These are phyloP conservation scores for Asobara japonica DNA, from an alignment of 1,140 invertebrate genomes.

Conservation along the genomic window DNA sequence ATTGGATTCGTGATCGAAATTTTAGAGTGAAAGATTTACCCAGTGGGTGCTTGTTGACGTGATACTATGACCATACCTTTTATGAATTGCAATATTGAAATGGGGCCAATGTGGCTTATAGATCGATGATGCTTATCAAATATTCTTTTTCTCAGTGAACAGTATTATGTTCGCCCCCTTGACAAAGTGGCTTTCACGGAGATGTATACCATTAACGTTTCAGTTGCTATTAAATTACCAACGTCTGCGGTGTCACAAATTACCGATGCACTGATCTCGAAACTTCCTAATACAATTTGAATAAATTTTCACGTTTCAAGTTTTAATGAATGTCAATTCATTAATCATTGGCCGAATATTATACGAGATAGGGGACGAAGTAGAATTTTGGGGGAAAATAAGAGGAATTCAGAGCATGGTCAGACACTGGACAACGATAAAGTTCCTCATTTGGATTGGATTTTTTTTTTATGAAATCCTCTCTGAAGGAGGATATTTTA, in stretches of 20 bases:
- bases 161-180: neutral
- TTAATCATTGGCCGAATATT: neutral
- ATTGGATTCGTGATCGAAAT: constrained; percentile 41
- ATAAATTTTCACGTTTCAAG: neutral
- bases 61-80: constrained; percentile 1
- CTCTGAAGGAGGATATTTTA: too few relatives aligned
- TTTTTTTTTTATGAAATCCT: too few relatives aligned
- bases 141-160: neutral
- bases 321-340: neutral
- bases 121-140: neutral
- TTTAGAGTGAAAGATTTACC: constrained; percentile 29
- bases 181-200: neutral
- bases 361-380: neutral
- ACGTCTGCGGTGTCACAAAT: too few relatives aligned
- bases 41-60: neutral
- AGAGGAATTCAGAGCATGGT: too few relatives aligned
- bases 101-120: neutral
- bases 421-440: too few relatives aligned
- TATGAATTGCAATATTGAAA: neutral
- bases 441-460: too few relatives aligned
- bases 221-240: neutral
- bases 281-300: neutral
- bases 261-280: neutral
- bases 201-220: neutral
- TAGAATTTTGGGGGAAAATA: too few relatives aligned